A percentile compares a stretch with the other conserved stretches of the same genome.
phyloP scores from a whole-genome alignment of 2,888 invertebrate genomes.

The Hyposoter didymator region DNA sequence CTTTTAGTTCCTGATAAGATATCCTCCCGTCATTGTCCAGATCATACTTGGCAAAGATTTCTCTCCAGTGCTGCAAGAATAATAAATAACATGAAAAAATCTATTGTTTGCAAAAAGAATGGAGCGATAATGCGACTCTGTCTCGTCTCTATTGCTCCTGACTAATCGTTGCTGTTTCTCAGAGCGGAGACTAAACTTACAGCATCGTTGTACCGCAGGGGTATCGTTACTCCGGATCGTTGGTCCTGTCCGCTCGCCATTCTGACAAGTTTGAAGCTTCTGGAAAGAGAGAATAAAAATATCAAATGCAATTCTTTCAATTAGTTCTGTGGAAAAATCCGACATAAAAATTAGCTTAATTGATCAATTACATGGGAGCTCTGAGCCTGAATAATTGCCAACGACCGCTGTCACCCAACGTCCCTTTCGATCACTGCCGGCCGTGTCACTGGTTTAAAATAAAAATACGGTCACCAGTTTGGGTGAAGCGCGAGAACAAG shows the following conservation, averaged over 20 bases:
- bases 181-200: slow-evolving; percentile 73
- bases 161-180: background rate
- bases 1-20: slow-evolving; percentile 88
- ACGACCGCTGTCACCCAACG: background rate
- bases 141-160: background rate
- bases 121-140: background rate
- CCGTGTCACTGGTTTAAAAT: background rate
- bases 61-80: slow-evolving; percentile 80
- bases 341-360: background rate
- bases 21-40: slow-evolving; percentile 89
- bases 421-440: background rate
- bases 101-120: background rate
- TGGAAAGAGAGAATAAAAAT: slow-evolving; percentile 58
- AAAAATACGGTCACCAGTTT: background rate
- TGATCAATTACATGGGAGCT: background rate
- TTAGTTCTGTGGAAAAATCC: background rate
- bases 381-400: background rate
- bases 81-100: too few species aligned
- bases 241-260: slow-evolving; percentile 81
- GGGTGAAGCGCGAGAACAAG: too few species aligned
- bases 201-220: slow-evolving; percentile 80
- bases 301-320: background rate
- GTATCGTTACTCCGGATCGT: slow-evolving; percentile 80
- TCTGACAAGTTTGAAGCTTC: slow-evolving; percentile 80
- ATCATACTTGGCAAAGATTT: slow-evolving; percentile 87